Base-by-base conservation (phyloP, 2,113 vertebrate species). In the Oncorhynchus gorbuscha region DNA sequence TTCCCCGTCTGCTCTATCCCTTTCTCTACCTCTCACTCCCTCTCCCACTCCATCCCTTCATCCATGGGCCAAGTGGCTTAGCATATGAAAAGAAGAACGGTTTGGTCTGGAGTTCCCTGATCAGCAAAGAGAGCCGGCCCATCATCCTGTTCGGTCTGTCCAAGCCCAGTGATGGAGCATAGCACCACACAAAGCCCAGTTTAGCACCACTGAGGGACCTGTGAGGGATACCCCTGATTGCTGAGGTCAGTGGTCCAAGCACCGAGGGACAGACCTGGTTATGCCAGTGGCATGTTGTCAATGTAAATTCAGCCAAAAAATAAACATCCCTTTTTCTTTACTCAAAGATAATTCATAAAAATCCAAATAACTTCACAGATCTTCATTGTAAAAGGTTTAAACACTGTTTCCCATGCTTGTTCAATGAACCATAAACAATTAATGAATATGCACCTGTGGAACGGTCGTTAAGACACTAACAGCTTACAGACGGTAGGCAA, bases 1-100 rank as follows among this genome's bases (percentile, higher is more conserved):
- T 93, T 89, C 85, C 87, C 76, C 79, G 88, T 92, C 91, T 88
- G 89, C 83, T 89, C 85, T 45, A 45, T 85, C 81, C 84, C 76
- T 76, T 3, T 35, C 72, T 45, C 71, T 13, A 7, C 24, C 3
- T 51, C 72, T 30, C 71, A 8, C 39, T 55, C n/a, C 75, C 73
- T 65, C 22, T 59, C 74, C 49, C 58, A 7, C 18, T 72, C 79
- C 12, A 35, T 73, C 28, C 22, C 45, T 71, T 69, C 73, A 79
- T 84, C 75, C 71, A 81, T 51, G 67, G 89, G 93, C 93, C 92
- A 92, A 92, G 91, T 92, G 92, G 93, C 91, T 94, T 93, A 93
- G 91, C 88, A 91, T 90, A 93, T 93, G 90, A 93, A 93, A 91
- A 92, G 90, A 92, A 90, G 91, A 92, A 89, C 86, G 89, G 90